These are phyloP conservation scores for Altica lythri DNA, from an alignment of 2,888 invertebrate genomes.

Conservation along the genomic window DNA sequence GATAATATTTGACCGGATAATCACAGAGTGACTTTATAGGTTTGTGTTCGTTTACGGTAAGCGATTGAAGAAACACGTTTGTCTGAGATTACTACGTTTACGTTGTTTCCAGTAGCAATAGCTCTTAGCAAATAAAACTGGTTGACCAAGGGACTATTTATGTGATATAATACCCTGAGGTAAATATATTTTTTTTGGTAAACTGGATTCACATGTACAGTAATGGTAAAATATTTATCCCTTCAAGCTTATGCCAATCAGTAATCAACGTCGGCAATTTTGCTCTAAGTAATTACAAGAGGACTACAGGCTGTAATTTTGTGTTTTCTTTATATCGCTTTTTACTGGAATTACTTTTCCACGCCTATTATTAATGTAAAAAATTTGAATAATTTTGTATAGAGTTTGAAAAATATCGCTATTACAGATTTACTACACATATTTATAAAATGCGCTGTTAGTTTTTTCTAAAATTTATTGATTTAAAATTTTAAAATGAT, in stretches of 20 bases:
- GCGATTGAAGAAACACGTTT: slow-evolving; percentile 16
- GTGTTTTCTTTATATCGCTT: slow-evolving; percentile 40
- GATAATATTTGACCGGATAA: slow-evolving; percentile 40
- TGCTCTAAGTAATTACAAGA: slow-evolving; percentile 44
- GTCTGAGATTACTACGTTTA: slow-evolving; percentile 41
- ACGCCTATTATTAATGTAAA: slow-evolving; percentile 29
- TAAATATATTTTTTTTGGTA: slow-evolving; percentile 35
- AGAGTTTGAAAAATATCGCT: slow-evolving; percentile 17
- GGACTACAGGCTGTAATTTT: slow-evolving; percentile 38
- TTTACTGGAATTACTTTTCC: slow-evolving; percentile 28
- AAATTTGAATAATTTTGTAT: slow-evolving; percentile 27
- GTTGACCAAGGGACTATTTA: slow-evolving; percentile 45
- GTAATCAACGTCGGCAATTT: slow-evolving; percentile 49
- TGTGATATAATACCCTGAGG: slow-evolving; percentile 32
- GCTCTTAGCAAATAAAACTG: slow-evolving; percentile 53
- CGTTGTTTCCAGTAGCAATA: slow-evolving; percentile 53
- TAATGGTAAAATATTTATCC: slow-evolving; percentile 47
- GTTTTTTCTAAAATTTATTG: no score
- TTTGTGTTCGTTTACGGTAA: slow-evolving; percentile 17
- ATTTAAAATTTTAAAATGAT: no score
- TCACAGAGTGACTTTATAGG: slow-evolving; percentile 36
- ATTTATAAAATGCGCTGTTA: no score
- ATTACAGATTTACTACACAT: slow-evolving; percentile 31
- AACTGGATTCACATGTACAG: slow-evolving; percentile 43
- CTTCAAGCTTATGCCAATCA: slow-evolving; percentile 46